Conservation (phyloP, 1,140 invertebrate species). For the Steinernema feltiae region DNA sequence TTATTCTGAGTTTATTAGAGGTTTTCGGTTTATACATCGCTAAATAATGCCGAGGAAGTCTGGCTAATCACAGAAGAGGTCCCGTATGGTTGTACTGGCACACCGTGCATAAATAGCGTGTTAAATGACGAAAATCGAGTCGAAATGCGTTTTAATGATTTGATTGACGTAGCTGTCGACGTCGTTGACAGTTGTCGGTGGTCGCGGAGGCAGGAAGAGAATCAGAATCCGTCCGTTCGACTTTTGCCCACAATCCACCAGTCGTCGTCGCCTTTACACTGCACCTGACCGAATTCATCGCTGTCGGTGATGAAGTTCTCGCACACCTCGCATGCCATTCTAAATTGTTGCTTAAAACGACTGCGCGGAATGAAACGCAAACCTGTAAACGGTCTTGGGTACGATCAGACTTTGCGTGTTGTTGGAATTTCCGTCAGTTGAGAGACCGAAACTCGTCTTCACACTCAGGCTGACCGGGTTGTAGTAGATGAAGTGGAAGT, state of each 20-base stretch:
- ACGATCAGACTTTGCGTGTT: constrained; percentile 18
- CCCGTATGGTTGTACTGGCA: background rate
- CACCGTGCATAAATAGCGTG: background rate
- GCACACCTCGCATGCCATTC: constrained; percentile 32
- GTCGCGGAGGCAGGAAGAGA: constrained; percentile 28
- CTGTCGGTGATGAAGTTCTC: constrained; percentile 24
- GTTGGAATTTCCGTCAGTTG: constrained; percentile 16
- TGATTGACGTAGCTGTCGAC: constrained; percentile 19
- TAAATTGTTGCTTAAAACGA: constrained; percentile 14
- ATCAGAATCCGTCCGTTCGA: constrained; percentile 31
- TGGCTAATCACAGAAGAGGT: background rate
- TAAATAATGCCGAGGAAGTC: constrained; percentile 71
- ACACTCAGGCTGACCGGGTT: constrained; percentile 26
- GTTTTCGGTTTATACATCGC: too few relatives aligned
- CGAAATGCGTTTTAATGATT: constrained; percentile 38
- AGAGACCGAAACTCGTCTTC: constrained; percentile 14
- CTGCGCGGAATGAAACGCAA: background rate
- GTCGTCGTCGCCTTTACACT: constrained; percentile 32
- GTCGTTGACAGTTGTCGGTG: constrained; percentile 27
- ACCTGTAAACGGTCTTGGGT: constrained; percentile 30
- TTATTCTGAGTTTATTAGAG: background rate
- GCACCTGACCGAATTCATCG: constrained; percentile 37
- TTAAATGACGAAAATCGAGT: constrained; percentile 22
- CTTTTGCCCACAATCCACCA: constrained; percentile 41
- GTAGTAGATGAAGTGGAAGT: constrained; percentile 43